These are phyloP conservation scores for Leptura quadrifasciata DNA, from an alignment of 2,888 invertebrate genomes.

Conservation along the genomic window DNA sequence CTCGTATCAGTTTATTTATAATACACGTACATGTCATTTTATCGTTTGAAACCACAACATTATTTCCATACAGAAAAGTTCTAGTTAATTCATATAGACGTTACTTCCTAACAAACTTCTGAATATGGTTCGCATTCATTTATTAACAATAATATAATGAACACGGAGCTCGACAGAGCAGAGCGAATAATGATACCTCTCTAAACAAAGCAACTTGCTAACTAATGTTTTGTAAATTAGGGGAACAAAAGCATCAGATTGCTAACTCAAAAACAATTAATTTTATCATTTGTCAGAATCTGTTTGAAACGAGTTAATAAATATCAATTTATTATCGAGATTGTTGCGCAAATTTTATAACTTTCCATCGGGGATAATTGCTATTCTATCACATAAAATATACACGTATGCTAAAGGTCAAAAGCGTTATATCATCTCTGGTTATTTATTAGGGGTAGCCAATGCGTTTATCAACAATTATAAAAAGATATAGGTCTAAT, in stretches of 20 bases:
- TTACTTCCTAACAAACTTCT: neutral
- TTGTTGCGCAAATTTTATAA: neutral
- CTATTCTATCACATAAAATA: neutral
- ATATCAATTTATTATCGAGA: neutral
- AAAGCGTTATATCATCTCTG: neutral
- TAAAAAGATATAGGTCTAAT: neutral
- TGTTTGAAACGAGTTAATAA: conserved; percentile 6
- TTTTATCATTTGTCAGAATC: conserved; percentile 7
- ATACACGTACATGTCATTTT: neutral
- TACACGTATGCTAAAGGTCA: neutral
- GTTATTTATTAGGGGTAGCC: neutral
- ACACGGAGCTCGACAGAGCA: neutral
- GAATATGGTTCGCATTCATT: conserved; percentile 7
- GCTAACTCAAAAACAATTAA: conserved; percentile 4
- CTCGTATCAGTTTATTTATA: too few species aligned
- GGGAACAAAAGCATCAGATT: neutral
- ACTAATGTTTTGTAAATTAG: conserved; percentile 5
- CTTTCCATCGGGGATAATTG: neutral
- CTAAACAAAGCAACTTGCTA: conserved; percentile 4
- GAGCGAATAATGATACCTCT: conserved; percentile 3
- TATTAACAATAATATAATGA: conserved; percentile 7
- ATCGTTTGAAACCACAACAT: neutral
- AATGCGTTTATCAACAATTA: neutral
- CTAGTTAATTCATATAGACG: neutral
- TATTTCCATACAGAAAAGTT: neutral